Evolutionary conservation across 1,140 invertebrate species (phyloP), one percentile per base, ranked within the genome.

Genomic region (Drosophila miranda): DNA sequence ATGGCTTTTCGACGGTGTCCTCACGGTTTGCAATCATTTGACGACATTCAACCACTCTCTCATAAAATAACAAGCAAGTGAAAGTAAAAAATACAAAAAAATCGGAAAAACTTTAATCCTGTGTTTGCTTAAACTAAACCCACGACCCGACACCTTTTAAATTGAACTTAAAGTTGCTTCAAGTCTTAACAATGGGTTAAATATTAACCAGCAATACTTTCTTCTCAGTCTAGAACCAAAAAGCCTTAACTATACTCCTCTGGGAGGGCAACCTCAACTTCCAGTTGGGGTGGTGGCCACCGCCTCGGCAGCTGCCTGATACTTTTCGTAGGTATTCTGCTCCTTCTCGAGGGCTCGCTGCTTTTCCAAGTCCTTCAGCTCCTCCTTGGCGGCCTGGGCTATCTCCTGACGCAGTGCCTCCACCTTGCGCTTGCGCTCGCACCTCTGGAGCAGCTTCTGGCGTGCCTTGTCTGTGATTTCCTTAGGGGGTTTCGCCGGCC

Each of bases 21-120:
- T 48, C 34, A 43, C 45, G 28, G 56, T 76, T 76, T 62, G 52
- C 23, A 74, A 53, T 72, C 82, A 87, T 75, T 58, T 67, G 42
- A 62, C 56, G 26, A 60, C 75, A 80, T 57, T 54, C 57, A 62
- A 44, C 49, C 64, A 79, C 77, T 73, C 59, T 68, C 77, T 84
- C 80, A 84, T 84, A 87, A 78, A 76, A 87, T 87, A 87, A 87
- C 82, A 87, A 87, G 82, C 82, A 87, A 87, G 78, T 76, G 67
- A 88, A 87, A 75, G 78, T 78, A 86, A 83, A 82, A 83, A 72
- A 62, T 66, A 61, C 34, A 84, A 83, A 83, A 84, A 84, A 84
- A 84, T 76, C 21, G 76, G 55, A 84, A 80, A 83, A 82, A 43
- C 9, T 42, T 28, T 0, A 52, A 49, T 6, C 3, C 11, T 13